Evolutionary conservation across 1,140 invertebrate species (phyloP).

Genomic region (Drosophila nasuta): DNA sequence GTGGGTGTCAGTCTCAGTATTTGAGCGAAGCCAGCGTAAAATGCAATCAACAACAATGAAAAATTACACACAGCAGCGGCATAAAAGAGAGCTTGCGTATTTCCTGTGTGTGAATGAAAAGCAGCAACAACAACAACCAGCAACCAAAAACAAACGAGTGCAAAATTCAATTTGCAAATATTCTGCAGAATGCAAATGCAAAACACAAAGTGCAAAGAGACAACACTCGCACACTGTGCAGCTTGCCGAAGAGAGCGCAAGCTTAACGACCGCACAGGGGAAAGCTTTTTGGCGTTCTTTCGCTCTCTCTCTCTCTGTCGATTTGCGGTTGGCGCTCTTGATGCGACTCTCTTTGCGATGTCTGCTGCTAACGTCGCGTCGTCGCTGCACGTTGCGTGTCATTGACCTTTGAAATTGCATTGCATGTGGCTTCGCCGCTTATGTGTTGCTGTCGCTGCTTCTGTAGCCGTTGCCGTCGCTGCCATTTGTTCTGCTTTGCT

Average conservation of each 20-base stretch:
- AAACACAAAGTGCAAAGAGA: conserved; percentile 18
- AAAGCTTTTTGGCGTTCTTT: conserved; percentile 38
- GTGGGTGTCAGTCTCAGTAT: conserved; percentile 59
- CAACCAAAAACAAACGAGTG: conserved; percentile 39
- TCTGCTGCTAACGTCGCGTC: conserved; percentile 34
- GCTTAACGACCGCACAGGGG: conserved; percentile 8
- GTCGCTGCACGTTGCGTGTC: conserved; percentile 72
- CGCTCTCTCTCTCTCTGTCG: not conserved
- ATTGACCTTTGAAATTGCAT: conserved; percentile 84
- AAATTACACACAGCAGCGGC: conserved; percentile 60
- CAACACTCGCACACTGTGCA: not conserved
- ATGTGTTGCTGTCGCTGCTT: conserved; percentile 50
- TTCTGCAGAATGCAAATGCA: conserved; percentile 48
- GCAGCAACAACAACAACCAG: conserved; percentile 18
- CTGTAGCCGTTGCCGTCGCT: conserved; percentile 28
- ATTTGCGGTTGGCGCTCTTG: not conserved
- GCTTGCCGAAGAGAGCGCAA: conserved; percentile 22
- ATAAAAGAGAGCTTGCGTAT: conserved; percentile 65
- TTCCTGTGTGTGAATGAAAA: conserved; percentile 78
- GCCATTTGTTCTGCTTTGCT: conserved; percentile 47
- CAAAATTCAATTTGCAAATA: conserved; percentile 37
- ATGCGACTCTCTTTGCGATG: conserved; percentile 9
- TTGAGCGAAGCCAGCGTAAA: conserved; percentile 39
- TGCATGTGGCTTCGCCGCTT: conserved; percentile 70
- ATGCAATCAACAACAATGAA: conserved; percentile 79